These are phyloP conservation scores for Eidolon dupreanum DNA, from an alignment of 2,797 vertebrate species.

Conservation along the genomic window DNA sequence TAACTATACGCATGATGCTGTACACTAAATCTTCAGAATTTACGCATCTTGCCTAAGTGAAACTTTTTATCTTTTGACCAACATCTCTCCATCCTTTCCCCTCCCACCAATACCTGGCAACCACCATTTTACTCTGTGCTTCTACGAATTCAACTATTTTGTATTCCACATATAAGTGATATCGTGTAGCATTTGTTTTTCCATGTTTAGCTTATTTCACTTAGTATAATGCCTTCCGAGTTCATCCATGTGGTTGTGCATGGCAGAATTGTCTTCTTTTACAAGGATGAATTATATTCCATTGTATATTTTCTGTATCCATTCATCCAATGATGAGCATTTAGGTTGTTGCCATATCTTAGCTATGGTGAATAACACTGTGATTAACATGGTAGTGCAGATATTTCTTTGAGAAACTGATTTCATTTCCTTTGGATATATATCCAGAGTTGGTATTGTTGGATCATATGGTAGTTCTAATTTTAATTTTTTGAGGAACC, in stretches of 20 bases:
- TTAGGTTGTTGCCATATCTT: neutral
- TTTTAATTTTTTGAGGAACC: neutral
- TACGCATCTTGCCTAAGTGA: neutral
- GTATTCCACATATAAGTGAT: neutral
- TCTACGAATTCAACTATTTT: neutral
- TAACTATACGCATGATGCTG: neutral
- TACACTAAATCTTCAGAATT: neutral
- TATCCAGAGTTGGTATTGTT: neutral
- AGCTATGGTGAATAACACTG: neutral
- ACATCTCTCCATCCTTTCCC: neutral
- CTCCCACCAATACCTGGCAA: too few relatives aligned
- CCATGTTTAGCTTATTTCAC: neutral
- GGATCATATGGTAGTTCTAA: neutral
- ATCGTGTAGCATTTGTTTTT: neutral
- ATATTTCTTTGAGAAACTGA: neutral
- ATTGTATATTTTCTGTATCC: neutral
- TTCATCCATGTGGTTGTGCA: neutral
- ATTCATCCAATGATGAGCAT: neutral
- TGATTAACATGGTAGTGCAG: neutral
- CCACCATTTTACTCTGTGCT: neutral
- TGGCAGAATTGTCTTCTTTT: neutral
- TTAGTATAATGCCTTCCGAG: neutral
- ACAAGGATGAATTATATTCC: neutral
- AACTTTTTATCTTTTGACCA: neutral
- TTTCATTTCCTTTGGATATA: neutral